Evolutionary conservation across 2,797 vertebrate genomes (phyloP).

Genomic region (Varecia variegata): DNA sequence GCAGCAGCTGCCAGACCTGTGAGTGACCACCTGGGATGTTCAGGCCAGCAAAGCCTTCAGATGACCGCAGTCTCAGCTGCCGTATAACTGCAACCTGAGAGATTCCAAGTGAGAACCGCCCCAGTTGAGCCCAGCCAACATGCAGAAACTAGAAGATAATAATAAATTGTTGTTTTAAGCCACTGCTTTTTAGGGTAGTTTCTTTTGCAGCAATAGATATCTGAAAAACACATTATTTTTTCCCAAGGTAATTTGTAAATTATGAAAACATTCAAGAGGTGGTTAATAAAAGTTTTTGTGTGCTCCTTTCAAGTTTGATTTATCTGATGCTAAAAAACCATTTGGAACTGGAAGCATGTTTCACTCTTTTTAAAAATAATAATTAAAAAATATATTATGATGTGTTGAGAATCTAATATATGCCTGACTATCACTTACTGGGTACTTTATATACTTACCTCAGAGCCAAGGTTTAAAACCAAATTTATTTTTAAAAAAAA

Average conservation of each 20-base stretch:
- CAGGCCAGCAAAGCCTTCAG: neutral
- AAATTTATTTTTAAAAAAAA: neutral
- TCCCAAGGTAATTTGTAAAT: neutral
- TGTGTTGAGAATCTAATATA: neutral
- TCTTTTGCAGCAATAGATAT: neutral
- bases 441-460: neutral
- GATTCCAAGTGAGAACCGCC: neutral
- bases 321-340: neutral
- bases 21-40: neutral
- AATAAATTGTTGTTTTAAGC: neutral
- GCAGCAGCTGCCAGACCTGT: neutral
- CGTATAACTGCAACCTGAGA: neutral
- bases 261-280: neutral
- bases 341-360: neutral
- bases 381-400: neutral
- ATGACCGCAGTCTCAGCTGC: neutral
- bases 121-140: neutral
- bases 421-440: neutral
- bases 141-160: neutral
- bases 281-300: neutral
- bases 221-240: neutral
- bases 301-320: neutral
- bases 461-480: neutral
- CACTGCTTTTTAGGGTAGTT: neutral
- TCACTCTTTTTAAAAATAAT: neutral